Evolutionary conservation across 2,797 vertebrate genomes (phyloP).

Genomic region (Melanotaenia pygmaea): DNA sequence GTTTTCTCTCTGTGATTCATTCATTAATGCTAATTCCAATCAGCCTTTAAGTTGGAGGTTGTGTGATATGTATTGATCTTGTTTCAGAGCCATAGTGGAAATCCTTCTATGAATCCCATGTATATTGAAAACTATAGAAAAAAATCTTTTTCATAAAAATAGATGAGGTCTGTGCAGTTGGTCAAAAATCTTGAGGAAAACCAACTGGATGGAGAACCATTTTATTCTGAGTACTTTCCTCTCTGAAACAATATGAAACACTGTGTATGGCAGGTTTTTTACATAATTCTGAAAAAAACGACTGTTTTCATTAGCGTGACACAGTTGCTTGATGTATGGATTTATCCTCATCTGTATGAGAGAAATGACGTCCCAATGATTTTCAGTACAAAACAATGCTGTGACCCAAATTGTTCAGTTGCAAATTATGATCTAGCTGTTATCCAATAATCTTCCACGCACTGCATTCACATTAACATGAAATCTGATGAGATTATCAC

Average conservation of each 20-base stretch:
- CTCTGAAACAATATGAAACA: not conserved
- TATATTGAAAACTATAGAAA: no score
- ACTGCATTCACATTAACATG: slow-evolving; percentile 62
- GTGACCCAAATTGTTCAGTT: slow-evolving; percentile 62
- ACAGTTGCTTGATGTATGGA: slow-evolving; percentile 39
- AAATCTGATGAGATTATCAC: slow-evolving; percentile 76
- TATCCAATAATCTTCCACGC: slow-evolving; percentile 69
- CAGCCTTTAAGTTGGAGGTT: not conserved
- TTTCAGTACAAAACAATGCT: slow-evolving; percentile 41
- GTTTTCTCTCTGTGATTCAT: not conserved
- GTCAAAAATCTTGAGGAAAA: not conserved
- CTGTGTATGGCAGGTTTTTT: not conserved
- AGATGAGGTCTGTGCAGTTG: not conserved
- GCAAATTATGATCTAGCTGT: slow-evolving; percentile 61
- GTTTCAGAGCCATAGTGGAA: no score
- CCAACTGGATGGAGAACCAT: not conserved
- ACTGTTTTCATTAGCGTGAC: slow-evolving; percentile 14
- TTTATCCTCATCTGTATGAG: slow-evolving; percentile 35
- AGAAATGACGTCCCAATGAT: slow-evolving; percentile 34
- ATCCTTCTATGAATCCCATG: no score
- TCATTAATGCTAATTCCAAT: not conserved
- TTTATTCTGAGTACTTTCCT: not conserved
- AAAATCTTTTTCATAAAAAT: not conserved
- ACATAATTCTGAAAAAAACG: slow-evolving; percentile 5
- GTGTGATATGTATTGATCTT: no score